Conservation (phyloP, 1,140 invertebrate species). For the Harlomillsia oculata region DNA sequence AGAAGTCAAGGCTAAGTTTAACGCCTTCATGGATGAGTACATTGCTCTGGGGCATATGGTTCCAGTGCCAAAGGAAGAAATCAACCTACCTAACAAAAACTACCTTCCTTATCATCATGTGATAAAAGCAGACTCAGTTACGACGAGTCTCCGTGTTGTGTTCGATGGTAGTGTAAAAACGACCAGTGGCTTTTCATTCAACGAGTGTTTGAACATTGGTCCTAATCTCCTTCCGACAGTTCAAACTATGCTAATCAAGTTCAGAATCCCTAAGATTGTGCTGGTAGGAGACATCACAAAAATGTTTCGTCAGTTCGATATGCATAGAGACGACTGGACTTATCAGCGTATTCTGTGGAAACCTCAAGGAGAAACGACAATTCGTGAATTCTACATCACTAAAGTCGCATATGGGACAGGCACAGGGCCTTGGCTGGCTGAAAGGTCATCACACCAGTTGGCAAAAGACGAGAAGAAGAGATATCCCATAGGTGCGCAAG, state of each 20-base stretch:
- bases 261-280: conserved; percentile 23
- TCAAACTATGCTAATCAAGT: conserved; percentile 5
- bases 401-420: neutral
- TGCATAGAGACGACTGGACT: conserved; percentile 10
- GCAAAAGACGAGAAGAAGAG: neutral
- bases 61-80: conserved; percentile 6
- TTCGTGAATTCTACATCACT: neutral
- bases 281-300: conserved; percentile 34
- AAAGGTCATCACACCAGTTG: neutral
- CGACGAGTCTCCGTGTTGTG: conserved; percentile 30
- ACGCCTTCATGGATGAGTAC: conserved; percentile 37
- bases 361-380: neutral
- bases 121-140: conserved; percentile 12
- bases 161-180: conserved; percentile 29
- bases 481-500: neutral
- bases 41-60: conserved; percentile 36
- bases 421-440: neutral
- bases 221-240: conserved; percentile 20
- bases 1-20: conserved; percentile 29
- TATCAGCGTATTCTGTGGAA: conserved; percentile 34
- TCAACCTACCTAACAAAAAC: conserved; percentile 12
- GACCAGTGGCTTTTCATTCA: conserved; percentile 20
- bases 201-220: conserved; percentile 26
- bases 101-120: conserved; percentile 34
- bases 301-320: conserved; percentile 26